Evolutionary conservation across 2,888 invertebrate genomes (phyloP).

Genomic region (Acanthococcus lagerstroemiae): DNA sequence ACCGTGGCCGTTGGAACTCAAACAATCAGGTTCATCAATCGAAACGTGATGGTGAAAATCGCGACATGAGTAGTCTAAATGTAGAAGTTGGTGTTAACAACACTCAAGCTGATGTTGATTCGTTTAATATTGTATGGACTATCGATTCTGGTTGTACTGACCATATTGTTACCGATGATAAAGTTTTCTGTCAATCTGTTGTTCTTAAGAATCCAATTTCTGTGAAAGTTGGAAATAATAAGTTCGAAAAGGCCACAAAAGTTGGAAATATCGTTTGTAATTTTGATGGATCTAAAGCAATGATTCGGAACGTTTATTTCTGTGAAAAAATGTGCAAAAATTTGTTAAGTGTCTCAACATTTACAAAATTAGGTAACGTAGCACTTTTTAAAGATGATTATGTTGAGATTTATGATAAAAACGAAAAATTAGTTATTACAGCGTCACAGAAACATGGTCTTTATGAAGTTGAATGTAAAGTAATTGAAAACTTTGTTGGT

Average conservation of each 20-base stretch:
- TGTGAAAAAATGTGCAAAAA: slow-evolving; percentile 1
- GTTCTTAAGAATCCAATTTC: slow-evolving; percentile 31
- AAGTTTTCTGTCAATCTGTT: slow-evolving; percentile 26
- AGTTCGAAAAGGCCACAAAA: slow-evolving; percentile 32
- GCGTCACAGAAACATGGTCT: neutral
- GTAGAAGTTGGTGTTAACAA: neutral
- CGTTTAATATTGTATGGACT: slow-evolving; percentile 18
- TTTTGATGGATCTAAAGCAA: neutral
- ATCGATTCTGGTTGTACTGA: slow-evolving; percentile 33
- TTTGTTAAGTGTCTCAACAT: slow-evolving; percentile 1
- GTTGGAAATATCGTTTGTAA: slow-evolving; percentile 15
- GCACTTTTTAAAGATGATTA: neutral
- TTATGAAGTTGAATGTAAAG: neutral
- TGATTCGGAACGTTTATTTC: neutral
- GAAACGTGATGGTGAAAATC: neutral
- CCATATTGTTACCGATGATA: slow-evolving; percentile 32
- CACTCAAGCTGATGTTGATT: neutral
- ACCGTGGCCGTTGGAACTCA: neutral
- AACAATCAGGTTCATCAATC: neutral
- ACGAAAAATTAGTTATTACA: neutral
- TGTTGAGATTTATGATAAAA: neutral
- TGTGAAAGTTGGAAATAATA: slow-evolving; percentile 33
- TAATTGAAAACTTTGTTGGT: neutral
- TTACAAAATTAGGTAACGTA: neutral
- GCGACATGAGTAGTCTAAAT: neutral